Percentiles rank a stretch among this genome's conserved stretches.
Evolutionary conservation across 2,888 invertebrate genomes (phyloP).

Genomic region (Agrilus cyanescens): DNA sequence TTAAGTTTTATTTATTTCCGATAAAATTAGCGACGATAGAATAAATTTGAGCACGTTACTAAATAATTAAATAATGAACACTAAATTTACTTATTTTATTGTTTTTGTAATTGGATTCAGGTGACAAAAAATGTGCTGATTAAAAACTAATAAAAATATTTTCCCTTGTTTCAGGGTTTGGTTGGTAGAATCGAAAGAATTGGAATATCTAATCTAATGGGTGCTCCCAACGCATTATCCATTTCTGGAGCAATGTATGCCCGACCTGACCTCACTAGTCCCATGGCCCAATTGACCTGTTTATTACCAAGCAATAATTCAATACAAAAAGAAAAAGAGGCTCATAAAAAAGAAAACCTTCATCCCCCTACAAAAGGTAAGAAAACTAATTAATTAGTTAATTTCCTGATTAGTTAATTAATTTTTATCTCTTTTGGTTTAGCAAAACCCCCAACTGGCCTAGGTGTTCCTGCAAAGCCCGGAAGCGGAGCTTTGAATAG

Average conservation of each 20-base stretch:
- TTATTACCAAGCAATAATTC: constrained; percentile 34
- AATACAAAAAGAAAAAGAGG: constrained; percentile 3
- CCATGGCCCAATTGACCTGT: constrained; percentile 70
- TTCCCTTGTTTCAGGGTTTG: constrained; percentile 30
- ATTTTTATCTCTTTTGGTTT: constrained; percentile 4
- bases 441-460: constrained; percentile 28
- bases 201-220: constrained; percentile 55
- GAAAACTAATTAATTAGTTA: not conserved
- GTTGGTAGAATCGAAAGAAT: constrained; percentile 57
- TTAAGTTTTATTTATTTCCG: too few relatives aligned
- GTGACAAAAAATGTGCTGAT: constrained; percentile 1
- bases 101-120: not conserved
- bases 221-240: constrained; percentile 46
- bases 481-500: constrained; percentile 44
- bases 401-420: too few relatives aligned
- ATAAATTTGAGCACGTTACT: too few relatives aligned
- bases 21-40: too few relatives aligned
- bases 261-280: constrained; percentile 53
- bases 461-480: constrained; percentile 50
- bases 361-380: too few relatives aligned
- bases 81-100: too few relatives aligned
- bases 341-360: too few relatives aligned
- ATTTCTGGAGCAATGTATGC: constrained; percentile 52
- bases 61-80: too few relatives aligned
- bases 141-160: not conserved